Evolutionary conservation across 2,888 invertebrate genomes (phyloP), one percentile per base, ranked within the genome.

Genomic region (Quadroppia sp.): DNA sequence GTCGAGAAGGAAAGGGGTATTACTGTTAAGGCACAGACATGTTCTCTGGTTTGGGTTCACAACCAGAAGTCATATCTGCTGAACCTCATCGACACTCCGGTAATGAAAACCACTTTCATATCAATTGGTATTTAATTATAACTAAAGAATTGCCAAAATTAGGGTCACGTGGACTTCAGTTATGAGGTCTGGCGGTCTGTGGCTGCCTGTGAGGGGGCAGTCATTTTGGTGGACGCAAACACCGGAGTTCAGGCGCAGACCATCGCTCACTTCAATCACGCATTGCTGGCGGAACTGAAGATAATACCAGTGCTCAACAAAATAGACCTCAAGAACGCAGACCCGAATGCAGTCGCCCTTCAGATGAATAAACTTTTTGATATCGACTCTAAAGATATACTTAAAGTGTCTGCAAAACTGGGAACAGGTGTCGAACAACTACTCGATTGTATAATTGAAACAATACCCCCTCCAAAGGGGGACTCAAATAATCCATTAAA

Each of bases 11-110:
- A 98, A 83, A 87, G 98, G 80, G 98, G 98, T 0, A 99, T 99
- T 42, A 99, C 98, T 7, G 97, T 99, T 0, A 99, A 99, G 84
- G 98, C 98, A 13, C 97, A 98, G 80, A 93, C 94, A 42, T 96
- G 91, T 4, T 92, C 95, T 0, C 85, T 99, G 76, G 86, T 91
- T 40, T 83, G 85, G 78, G 79, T 81, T 30, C 88, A 89, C 79
- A 83, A 86, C 28, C 87, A 87, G 72, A 84, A 81, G 48, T 79
- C 79, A 20, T 96, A 93, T 83, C 85, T 96, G 40, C 85, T 99
- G 1, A 98, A 98, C 83, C 86, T 98, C 30, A 96, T 99, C 79
- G 98, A 99, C 82, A 98, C 98, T 23, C 98, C 98, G 6, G 85
- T 79, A 77, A 77, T 28, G 28, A n/a, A 15, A 17, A 20, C 36